Base-by-base conservation (phyloP, 2,113 vertebrate genomes). In the Ptilonorhynchus violaceus region DNA sequence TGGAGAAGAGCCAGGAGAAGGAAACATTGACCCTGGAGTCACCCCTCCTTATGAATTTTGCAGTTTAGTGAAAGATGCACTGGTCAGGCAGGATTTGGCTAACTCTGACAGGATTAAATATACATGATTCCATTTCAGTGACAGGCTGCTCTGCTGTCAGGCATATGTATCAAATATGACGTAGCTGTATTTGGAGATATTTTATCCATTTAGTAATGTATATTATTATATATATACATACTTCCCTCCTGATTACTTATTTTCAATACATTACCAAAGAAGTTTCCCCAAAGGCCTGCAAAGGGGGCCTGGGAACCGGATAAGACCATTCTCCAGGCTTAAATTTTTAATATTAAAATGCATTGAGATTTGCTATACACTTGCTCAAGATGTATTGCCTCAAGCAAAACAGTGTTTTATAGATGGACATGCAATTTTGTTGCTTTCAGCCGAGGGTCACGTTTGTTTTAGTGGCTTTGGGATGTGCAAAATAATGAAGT, bases 281-380 rank as follows among this genome's bases (percentile, higher is more conserved):
- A 56, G 72, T 93, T 93, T 94, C 77, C 95, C 94, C 78, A 75
- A 90, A 93, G 92, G 92, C n/a, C 60, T 87, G 66, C 56, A 89
- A 89, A 94, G 75, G 95, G 86, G 84, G 96, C 93, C 96, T 93
- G 93, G 85, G 97, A 95, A 73, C 96, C 46, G 80, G 98, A 98
- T 98, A 97, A 98, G 94, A 96, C 94, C 87, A 83, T 97, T 98
- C 95, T 96, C 94, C 20, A 16, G 80, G 79, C 96, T 97, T 98
- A 97, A 98, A 99, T 98, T 98, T 98, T 99, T 99, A 96, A 99
- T 99, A 97, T 97, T 98, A 97, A 98, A 97, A 98, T 98, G 98
- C 98, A 95, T 92, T 96, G 98, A 98, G 98, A 98, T 97, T 98
- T 98, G 97, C 97, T 96, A 91, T 97, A 96, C 95, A 96, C 96